Evolutionary conservation across 2,888 invertebrate genomes (phyloP), one percentile per base, ranked within the genome.

Genomic region (Aradus depressus): DNA sequence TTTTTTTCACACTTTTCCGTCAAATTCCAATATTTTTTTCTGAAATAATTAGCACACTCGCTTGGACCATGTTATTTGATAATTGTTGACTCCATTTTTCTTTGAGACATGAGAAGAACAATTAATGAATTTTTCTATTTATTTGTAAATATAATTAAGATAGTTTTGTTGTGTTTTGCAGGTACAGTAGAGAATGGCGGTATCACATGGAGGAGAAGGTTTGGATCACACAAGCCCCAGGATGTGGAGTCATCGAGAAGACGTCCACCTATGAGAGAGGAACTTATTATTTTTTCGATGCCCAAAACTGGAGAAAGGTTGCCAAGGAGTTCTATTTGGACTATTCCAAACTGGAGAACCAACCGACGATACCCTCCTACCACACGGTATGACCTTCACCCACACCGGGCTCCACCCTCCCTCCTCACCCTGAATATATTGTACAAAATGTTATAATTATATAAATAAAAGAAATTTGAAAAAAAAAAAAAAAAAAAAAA

Each of bases 261-360:
- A 95, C 92, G 60, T 81, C 83, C 64, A 88, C 89, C 62, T 97
- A 92, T 73, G 97, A 98, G 75, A 80, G 95, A 67, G 97, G 97
- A 73, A 96, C 95, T 65, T 98, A 98, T 75, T 96, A 92, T 75
- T 95, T 95, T 74, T 98, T 98, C 71, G 98, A 98, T 75, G 92
- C 92, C 67, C 88, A 91, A 72, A 95, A 88, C 73, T 98, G 98
- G 97, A 80, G 96, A 69, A 97, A 96, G 78, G 91, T 95, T 68
- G 84, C 93, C 67, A 97, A 96, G 74, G 97, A 97, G 74, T 95
- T 98, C 77, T 87, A 91, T 74, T 77, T 98, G 72, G 97, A 98
- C 75, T 96, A 97, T 77, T 92, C 91, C 75, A 95, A 96, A 76
- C 77, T 98, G 70, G 97, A 98, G 76, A 93, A 88, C 58, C 79